A percentile compares a stretch with the other conserved stretches of the same genome.
These are phyloP conservation scores for Saccopteryx bilineata DNA, from an alignment of 2,113 vertebrate genomes.

Conservation along the genomic window DNA sequence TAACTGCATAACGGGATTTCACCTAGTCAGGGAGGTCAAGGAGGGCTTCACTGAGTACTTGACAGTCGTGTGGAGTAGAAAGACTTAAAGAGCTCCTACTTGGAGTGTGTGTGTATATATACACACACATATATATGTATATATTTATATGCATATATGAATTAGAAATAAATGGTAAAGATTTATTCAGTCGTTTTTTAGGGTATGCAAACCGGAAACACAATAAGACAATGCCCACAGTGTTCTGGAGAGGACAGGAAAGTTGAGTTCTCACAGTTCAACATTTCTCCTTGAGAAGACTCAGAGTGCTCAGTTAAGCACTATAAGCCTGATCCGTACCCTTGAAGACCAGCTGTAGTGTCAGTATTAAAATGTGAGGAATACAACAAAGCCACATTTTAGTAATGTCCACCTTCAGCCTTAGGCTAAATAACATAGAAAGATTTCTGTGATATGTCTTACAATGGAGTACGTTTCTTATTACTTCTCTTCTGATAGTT, in stretches of 20 bases:
- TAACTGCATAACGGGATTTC: neutral
- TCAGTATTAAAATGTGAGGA: conserved; percentile 18
- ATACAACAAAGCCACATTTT: conserved; percentile 53
- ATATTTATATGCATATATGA: too few relatives aligned
- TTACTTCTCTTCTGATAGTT: conserved; percentile 47
- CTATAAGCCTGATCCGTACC: neutral
- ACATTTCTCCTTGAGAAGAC: too few relatives aligned
- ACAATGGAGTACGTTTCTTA: conserved; percentile 51
- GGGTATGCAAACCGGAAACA: too few relatives aligned
- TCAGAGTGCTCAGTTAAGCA: neutral
- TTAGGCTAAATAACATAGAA: conserved; percentile 50
- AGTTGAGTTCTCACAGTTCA: too few relatives aligned
- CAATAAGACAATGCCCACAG: too few relatives aligned
- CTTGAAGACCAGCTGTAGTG: neutral
- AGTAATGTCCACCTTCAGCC: neutral
- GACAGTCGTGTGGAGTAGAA: neutral
- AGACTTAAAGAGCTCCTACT: neutral
- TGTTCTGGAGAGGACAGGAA: too few relatives aligned
- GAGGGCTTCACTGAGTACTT: neutral
- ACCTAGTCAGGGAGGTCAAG: neutral
- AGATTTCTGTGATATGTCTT: conserved; percentile 59
- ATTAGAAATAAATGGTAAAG: too few relatives aligned
- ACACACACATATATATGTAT: too few relatives aligned
- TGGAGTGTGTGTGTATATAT: neutral
- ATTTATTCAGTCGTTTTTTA: too few relatives aligned